Base-by-base conservation (phyloP, 2,113 vertebrate species). In the Monarcha castaneiventris region DNA sequence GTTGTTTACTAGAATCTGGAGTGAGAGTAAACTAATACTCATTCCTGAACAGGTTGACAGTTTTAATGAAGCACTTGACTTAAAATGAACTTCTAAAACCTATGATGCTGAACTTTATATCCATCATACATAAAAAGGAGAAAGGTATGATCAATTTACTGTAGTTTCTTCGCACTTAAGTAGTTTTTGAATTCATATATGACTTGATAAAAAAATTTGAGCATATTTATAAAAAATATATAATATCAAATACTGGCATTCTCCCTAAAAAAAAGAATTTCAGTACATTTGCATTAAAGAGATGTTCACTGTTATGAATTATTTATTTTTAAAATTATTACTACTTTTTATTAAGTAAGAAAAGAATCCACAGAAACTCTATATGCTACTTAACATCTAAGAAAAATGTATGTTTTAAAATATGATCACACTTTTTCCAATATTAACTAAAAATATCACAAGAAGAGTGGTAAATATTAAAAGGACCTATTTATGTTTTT, bases 1-100 rank as follows among this genome's bases (percentile, higher is more conserved):
- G 64, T 48, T 97, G 62, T 92, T 92, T 82, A 54, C 48, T 52
- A 37, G 35, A 75, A 92, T 89, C 37, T 73, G n/a, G 79, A 89
- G 58, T 87, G n/a, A 83, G 52, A 84, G 55, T 58, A 92, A 94
- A 81, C 41, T 67, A 74, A 76, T 87, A 49, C n/a, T 87, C 22
- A 84, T 61, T 78, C 62, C 55, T 64, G 49, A 68, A 61, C 26
- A 79, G 37, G 26, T 5, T 79, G 74, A 69, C 25, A 62, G 27
- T 68, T 95, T 82, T 84, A 87, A 9, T 89, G 16, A 87, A 78
- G 26, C 46, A 41, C 12, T 78, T 89, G 66, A 82, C 61, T 91
- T 82, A 58, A 87, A 88, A 89, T 61, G 43, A 84, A 41, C 39
- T 89, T 89, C 48, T 67, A 61, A 59, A 49, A 49, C 4, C 6